phyloP scores from a whole-genome alignment of 2,113 vertebrate species.

The Poecilia latipinna region DNA sequence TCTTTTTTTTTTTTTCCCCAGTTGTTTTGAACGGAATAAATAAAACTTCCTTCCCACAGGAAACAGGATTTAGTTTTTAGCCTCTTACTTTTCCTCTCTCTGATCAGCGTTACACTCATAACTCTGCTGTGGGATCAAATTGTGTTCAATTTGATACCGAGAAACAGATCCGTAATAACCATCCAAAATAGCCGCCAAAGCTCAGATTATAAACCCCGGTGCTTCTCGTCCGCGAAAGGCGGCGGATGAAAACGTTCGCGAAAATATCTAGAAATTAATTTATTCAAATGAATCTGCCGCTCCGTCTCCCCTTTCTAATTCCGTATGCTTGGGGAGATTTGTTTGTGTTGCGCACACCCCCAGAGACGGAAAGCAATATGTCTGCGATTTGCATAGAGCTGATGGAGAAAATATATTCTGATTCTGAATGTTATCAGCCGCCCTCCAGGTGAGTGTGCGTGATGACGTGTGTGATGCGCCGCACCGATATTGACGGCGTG shows the following conservation, averaged over 20 bases:
- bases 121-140: conserved; percentile 31
- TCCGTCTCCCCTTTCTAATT: conserved; percentile 48
- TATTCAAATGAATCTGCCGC: conserved; percentile 49
- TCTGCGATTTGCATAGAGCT: conserved; percentile 70
- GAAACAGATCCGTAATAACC: conserved; percentile 27
- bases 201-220: conserved; percentile 11
- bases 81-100: background rate
- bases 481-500: background rate
- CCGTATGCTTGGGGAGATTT: conserved; percentile 33
- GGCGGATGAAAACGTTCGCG: conserved; percentile 50
- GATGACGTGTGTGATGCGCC: background rate
- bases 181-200: conserved; percentile 39
- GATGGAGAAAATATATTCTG: conserved; percentile 49
- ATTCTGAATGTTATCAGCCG: conserved; percentile 55
- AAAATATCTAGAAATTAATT: conserved; percentile 63
- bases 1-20: background rate
- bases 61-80: conserved; percentile 12
- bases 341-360: conserved; percentile 33
- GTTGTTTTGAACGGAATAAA: background rate
- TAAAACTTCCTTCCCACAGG: background rate
- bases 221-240: conserved; percentile 45
- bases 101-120: background rate
- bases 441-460: conserved; percentile 32
- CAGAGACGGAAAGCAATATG: conserved; percentile 72
- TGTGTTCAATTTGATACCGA: conserved; percentile 54